Evolutionary conservation across 1,140 invertebrate species (phyloP).

Genomic region (Olivierus martensii): DNA sequence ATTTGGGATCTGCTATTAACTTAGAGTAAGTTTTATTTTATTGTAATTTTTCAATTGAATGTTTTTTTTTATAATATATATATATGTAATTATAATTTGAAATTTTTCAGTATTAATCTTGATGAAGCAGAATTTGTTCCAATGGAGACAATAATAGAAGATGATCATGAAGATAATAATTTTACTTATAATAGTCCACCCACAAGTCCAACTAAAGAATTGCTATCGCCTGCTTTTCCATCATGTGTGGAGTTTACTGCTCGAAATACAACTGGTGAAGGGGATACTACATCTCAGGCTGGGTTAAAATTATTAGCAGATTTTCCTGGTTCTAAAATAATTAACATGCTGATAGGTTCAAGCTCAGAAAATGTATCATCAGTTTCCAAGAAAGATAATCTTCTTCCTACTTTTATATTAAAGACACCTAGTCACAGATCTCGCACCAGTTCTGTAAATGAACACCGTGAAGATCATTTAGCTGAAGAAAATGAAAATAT

Average conservation of each 20-base stretch:
- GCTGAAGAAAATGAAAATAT: no score
- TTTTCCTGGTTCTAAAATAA: conserved; percentile 12
- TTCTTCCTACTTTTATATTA: conserved; percentile 6
- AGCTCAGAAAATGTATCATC: conserved; percentile 14
- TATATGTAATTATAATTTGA: background rate
- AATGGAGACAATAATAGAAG: conserved; percentile 20
- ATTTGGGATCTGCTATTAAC: conserved; percentile 24
- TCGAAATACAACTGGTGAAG: background rate
- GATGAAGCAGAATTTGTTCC: conserved; percentile 22
- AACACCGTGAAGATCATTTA: background rate
- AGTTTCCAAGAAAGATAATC: conserved; percentile 5
- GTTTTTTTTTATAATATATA: background rate
- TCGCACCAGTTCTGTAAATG: background rate
- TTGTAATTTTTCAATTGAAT: background rate
- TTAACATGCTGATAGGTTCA: conserved; percentile 19
- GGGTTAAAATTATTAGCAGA: conserved; percentile 7
- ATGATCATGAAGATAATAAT: conserved; percentile 15
- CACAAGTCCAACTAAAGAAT: conserved; percentile 14
- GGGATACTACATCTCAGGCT: conserved; percentile 10
- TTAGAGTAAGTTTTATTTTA: conserved; percentile 16
- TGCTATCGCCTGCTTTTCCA: conserved; percentile 4
- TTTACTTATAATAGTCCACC: conserved; percentile 11
- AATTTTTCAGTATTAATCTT: conserved; percentile 14
- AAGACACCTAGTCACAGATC: conserved; percentile 9
- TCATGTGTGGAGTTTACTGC: conserved; percentile 3